Conservation (phyloP, 2,113 vertebrate genomes). For the Prunella fulvescens region DNA sequence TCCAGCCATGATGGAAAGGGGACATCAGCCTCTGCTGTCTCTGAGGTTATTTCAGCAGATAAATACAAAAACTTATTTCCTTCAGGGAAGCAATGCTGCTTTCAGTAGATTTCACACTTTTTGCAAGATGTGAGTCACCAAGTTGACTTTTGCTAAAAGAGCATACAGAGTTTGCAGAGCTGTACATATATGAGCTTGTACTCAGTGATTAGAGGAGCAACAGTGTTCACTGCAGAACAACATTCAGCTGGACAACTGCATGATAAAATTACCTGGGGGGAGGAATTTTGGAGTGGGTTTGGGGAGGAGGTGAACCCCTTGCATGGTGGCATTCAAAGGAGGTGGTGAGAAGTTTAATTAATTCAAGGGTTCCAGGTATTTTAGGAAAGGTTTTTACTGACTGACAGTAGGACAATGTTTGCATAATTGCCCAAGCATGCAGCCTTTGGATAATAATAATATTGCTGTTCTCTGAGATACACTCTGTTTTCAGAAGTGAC, state of each 20-base stretch:
- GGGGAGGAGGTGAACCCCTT: background rate
- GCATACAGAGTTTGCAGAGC: background rate
- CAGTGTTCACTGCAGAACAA: background rate
- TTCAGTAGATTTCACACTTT: background rate
- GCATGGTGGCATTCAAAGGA: background rate
- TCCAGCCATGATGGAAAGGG: background rate
- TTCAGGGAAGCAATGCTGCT: background rate
- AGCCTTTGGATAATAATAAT: slow-evolving; percentile 28
- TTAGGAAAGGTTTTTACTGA: slow-evolving; percentile 20
- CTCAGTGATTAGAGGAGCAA: background rate
- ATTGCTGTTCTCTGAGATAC: slow-evolving; percentile 22
- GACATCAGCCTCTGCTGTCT: background rate
- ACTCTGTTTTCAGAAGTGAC: slow-evolving; percentile 56
- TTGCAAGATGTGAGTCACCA: background rate
- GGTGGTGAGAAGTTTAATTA: background rate
- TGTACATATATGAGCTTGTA: background rate
- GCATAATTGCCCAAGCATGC: slow-evolving; percentile 43
- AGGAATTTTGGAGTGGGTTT: background rate
- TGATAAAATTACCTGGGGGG: background rate
- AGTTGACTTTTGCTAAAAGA: background rate
- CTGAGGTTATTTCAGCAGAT: too few species aligned
- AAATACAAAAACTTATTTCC: background rate
- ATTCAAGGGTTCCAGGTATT: slow-evolving; percentile 20
- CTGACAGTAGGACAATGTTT: slow-evolving; percentile 24
- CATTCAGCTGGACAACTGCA: background rate